Evolutionary conservation across 2,888 invertebrate genomes (phyloP), one percentile per base, ranked within the genome.

Genomic region (Andricus curvator): DNA sequence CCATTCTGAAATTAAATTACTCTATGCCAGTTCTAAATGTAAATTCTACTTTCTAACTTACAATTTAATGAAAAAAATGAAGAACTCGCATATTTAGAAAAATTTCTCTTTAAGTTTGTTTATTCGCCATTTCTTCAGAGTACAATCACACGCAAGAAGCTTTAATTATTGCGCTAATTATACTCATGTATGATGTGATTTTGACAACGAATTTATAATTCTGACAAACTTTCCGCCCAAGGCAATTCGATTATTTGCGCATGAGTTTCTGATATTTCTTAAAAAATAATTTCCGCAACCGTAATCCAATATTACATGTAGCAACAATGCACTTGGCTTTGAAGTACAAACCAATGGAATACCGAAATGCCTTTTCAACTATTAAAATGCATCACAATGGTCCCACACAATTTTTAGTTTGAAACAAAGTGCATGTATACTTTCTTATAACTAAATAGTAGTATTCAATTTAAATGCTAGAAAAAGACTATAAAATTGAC

Each of bases 361-460:
- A 56, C 56, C 0, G 37, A 56, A 74, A 74, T 74, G 56, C 74
- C 29, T 33, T 56, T 37, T 17, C 9, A 56, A 33, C 0, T 33
- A 48, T 74, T 37, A 25, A 83, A 84, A 85, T 83, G 84, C 83
- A 79, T 81, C 20, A 29, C 22, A 64, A 80, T 84, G 80, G 83
- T 86, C 84, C 82, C 83, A 67, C 81, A 77, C 78, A 74, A 17
- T n/a, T 4, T 22, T 3, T 56, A 37, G 15, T 33, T 74, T 56
- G 2, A 48, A 48, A 33, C 25, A 11, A 25, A 33, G 51, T 33
- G 25, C 44, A 22, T 37, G n/a, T 74, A 74, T 56, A 33, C 29
- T 56, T 56, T 33, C 20, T 56, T 33, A 56, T n/a, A 74, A 33
- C 41, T 67, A 74, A 70, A 51, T 74, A 22, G 29, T 56, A 74